phyloP scores from a whole-genome alignment of 2,888 invertebrate species.

The Blastobasis adustella region DNA sequence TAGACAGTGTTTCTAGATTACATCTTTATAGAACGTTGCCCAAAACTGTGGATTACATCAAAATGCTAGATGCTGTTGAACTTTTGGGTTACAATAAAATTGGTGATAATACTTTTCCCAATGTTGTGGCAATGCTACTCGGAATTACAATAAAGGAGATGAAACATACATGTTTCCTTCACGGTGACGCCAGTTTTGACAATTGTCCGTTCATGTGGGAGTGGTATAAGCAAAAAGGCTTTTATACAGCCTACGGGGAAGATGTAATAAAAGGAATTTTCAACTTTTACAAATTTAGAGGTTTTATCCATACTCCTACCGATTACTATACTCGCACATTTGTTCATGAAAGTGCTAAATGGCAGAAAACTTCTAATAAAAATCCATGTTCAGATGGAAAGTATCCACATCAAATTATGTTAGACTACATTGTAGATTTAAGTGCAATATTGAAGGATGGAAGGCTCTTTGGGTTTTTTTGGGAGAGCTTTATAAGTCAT shows the following conservation, averaged over 20 bases:
- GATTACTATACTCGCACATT: not conserved
- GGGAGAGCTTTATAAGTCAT: constrained; percentile 85
- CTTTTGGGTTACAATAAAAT: constrained; percentile 92
- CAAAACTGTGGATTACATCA: constrained; percentile 74
- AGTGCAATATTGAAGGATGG: constrained; percentile 65
- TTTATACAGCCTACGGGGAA: constrained; percentile 83
- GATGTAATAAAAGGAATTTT: constrained; percentile 72
- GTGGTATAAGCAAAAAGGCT: constrained; percentile 78
- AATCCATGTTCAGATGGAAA: no score
- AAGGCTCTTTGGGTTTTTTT: constrained; percentile 85
- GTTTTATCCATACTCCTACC: constrained; percentile 56
- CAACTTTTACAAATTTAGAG: not conserved
- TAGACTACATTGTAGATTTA: constrained; percentile 80
- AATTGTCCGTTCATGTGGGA: constrained; percentile 87
- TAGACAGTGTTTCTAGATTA: constrained; percentile 88
- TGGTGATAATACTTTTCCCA: constrained; percentile 93
- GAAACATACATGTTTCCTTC: constrained; percentile 70
- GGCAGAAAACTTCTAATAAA: no score
- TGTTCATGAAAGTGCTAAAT: not conserved
- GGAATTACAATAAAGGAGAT: constrained; percentile 78
- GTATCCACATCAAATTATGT: constrained; percentile 69
- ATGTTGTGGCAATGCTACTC: constrained; percentile 85
- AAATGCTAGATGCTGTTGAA: constrained; percentile 78
- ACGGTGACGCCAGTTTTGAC: constrained; percentile 76
- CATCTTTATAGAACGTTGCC: constrained; percentile 90